Evolutionary conservation across 2,888 invertebrate genomes (phyloP), one percentile per base, ranked within the genome.

Genomic region (Dichetophora obliterata): DNA sequence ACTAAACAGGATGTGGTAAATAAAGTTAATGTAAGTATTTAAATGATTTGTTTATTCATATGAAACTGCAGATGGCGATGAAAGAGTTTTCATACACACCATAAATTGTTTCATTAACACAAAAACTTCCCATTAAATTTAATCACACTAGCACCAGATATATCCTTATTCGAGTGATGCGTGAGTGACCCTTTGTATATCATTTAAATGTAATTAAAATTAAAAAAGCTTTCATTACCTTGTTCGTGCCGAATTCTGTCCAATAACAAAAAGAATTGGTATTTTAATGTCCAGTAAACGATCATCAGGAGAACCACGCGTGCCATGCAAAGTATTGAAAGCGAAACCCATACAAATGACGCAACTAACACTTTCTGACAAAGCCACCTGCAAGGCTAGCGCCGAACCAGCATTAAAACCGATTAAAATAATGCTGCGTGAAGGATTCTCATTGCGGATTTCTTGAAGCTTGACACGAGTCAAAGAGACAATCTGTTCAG

Each of bases 291-390:
- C 94, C 81, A 95, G 88, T 48, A 96, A 87, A 3, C 92, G 92
- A 88, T 96, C 96, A 82, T 95, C 95, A 0, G 94, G 93, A 75
- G 93, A 92, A 4, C 95, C 95, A 70, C 95, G 90, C 78, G 91
- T 91, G 4, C 95, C 95, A 82, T 93, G 93, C 0, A 93, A 91
- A 0, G 95, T 95, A 80, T 92, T 91, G 77, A 93, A 91, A 0
- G 95, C 95, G 86, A 96, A 95, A 0, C 95, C 95, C 79, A 96
- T 90, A 84, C 95, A 94, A 24, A 96, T 91, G 3, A 95, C 93
- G 70, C 94, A 94, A 27, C 92, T 91, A 9, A 95, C 93, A 69
- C 91, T 91, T 85, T 95, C 95, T 74, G 93, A 90, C 84, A 94
- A 91, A 0, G 94, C 93, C 4, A 94, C 92, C 90, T 95, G 95